Base-by-base conservation (phyloP, 2,888 invertebrate species). In the Philhelius pedissequus region DNA sequence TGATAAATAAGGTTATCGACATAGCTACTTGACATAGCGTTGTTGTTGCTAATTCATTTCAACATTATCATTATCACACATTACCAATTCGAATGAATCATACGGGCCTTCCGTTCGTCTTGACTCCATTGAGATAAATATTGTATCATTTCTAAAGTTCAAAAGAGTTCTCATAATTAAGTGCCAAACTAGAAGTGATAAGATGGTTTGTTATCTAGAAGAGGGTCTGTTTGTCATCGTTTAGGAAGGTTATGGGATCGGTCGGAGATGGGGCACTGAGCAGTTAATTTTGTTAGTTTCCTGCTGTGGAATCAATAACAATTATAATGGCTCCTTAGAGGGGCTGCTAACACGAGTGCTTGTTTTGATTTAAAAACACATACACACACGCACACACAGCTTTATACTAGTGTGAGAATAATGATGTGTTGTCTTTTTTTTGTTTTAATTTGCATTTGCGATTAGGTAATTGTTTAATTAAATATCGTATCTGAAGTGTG, bases 1-100 rank as follows among this genome's bases (percentile, higher is more conserved):
- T 13, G 48, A 71, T 73, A 68, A 68, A 73, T 77, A 54, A 32
- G 73, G 38, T 68, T 62, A 40, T 68, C 73, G 82, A 73, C 82
- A 20, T n/a, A 7, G 11, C 11, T 2, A 38, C 4, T n/a, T 1
- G 8, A 9, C 2, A 30, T 43, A 11, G 9, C 11, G 27, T 40
- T 40, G 35, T 35, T 35, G 25, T 40, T 56, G 54, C 22, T 32
- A 58, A 25, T 52, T 50, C 9, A 27, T 30, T 18, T n/a, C 18
- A n/a, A n/a, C 4, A 30, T 20, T 27, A 38, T 45, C 68, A 73
- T 56, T 11, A 38, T 45, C 68, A 73, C 50, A 8, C 30, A 15
- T 30, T 27, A 8, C 18, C n/a, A 11, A 18, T 32, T 18, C 11
- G 9, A 9, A 35, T 83, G 83, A 83, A 58, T 83, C 83, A 83